A percentile compares a stretch with the other conserved stretches of the same genome.
Conservation (phyloP, 2,888 invertebrate genomes). For the Lamellibrachia columna region DNA sequence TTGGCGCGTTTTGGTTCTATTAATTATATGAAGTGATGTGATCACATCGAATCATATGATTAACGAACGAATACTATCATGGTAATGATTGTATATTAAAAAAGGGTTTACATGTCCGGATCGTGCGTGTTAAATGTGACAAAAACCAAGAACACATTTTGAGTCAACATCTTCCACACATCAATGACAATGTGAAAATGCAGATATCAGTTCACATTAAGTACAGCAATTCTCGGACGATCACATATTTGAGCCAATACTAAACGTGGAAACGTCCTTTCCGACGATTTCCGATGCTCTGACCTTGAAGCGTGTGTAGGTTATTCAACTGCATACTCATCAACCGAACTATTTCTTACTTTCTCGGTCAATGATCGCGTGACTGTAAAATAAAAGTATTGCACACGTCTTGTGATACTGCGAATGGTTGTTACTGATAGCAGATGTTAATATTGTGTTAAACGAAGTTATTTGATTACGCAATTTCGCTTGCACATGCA, state of each 20-base stretch:
- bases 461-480: neutral
- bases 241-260: neutral
- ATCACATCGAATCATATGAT: neutral
- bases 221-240: neutral
- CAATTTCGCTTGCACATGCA: too few relatives aligned
- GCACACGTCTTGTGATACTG: neutral
- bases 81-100: too few relatives aligned
- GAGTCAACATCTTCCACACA: neutral
- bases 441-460: neutral
- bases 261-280: neutral
- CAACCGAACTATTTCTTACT: neutral
- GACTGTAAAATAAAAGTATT: neutral
- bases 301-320: neutral
- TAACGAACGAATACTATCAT: neutral
- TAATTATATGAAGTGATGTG: neutral
- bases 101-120: neutral
- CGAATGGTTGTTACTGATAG: too few relatives aligned
- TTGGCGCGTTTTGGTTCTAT: neutral
- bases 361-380: constrained; percentile 12
- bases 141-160: neutral
- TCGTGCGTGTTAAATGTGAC: neutral
- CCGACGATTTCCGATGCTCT: neutral
- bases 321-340: neutral
- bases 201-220: neutral
- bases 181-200: neutral